Evolutionary conservation across 30 jellyfish, hydroid and myxozoan genomes (phyloP).

Genomic region (Chironex yamaguchii): DNA sequence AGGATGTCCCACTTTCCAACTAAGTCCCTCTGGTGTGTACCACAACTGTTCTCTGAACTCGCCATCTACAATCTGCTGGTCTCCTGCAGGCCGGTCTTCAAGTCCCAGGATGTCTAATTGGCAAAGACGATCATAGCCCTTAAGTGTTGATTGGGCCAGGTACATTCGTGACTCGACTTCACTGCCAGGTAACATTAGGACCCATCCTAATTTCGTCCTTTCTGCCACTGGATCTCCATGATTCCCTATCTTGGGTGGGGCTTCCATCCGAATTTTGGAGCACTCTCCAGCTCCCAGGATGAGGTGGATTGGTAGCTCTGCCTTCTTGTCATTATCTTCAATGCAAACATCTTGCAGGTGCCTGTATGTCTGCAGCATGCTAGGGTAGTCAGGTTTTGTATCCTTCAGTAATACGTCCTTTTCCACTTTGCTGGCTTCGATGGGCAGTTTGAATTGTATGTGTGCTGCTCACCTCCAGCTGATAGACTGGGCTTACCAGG

Average conservation of each 20-base stretch:
- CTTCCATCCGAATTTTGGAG: no score
- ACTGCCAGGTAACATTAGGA: slow-evolving; percentile 19
- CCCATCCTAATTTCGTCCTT: slow-evolving; percentile 23
- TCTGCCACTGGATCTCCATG: slow-evolving; percentile 53
- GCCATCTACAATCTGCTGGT: background rate
- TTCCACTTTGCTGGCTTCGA: no score
- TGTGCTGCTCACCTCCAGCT: no score
- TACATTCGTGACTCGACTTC: slow-evolving; percentile 1
- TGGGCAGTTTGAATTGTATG: no score
- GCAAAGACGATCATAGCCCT: slow-evolving; percentile 43
- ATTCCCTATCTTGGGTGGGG: slow-evolving; percentile 27
- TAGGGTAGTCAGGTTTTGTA: no score
- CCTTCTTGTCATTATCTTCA: no score
- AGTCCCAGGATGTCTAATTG: slow-evolving; percentile 41
- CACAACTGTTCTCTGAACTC: slow-evolving; percentile 33
- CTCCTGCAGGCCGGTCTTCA: background rate
- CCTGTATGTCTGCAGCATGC: no score
- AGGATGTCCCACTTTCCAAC: slow-evolving; percentile 66
- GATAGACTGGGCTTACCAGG: no score
- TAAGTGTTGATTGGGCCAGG: background rate
- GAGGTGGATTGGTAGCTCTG: no score
- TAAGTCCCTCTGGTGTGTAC: slow-evolving; percentile 48
- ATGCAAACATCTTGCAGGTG: no score
- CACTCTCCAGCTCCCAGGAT: no score
- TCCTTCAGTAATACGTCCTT: no score